Evolutionary conservation across 2,113 vertebrate species (phyloP).

Genomic region (Butorides virescens): DNA sequence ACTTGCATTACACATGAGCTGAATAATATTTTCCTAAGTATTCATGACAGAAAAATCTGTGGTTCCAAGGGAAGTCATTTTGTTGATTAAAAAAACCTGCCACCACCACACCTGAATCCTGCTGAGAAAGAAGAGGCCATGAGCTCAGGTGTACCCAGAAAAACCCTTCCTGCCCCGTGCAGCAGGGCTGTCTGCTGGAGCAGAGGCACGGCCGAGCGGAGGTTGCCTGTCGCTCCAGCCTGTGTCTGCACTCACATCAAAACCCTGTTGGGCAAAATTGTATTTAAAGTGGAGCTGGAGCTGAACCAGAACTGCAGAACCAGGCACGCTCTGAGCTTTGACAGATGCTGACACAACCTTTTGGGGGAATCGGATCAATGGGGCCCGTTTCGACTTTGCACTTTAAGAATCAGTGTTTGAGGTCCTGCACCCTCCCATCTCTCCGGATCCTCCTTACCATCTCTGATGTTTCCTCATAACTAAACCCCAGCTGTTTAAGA

Average conservation of each 20-base stretch:
- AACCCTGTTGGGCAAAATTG: not conserved
- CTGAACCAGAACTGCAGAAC: not conserved
- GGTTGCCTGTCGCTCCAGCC: not conserved
- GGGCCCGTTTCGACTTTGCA: not conserved
- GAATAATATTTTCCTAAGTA: constrained; percentile 51
- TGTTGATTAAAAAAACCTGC: not conserved
- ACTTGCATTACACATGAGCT: not conserved
- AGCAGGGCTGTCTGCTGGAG: not conserved
- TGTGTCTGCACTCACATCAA: not conserved
- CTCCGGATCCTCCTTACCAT: not conserved
- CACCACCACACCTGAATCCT: not conserved
- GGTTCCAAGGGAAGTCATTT: not conserved
- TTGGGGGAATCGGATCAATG: not conserved
- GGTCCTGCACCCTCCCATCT: not conserved
- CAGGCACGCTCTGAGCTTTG: not conserved
- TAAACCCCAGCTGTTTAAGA: not conserved
- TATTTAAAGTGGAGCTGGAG: not conserved
- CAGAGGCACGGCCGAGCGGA: not conserved
- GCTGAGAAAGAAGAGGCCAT: not conserved
- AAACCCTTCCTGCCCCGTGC: not conserved
- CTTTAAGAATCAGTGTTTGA: not conserved
- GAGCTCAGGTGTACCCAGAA: not conserved
- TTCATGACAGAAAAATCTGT: constrained; percentile 11
- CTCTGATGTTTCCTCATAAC: not conserved
- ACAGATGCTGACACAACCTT: not conserved